Percentiles rank a stretch among this genome's conserved stretches.
phyloP scores from a whole-genome alignment of 2,113 vertebrate species.

The Thunnus maccoyii region DNA sequence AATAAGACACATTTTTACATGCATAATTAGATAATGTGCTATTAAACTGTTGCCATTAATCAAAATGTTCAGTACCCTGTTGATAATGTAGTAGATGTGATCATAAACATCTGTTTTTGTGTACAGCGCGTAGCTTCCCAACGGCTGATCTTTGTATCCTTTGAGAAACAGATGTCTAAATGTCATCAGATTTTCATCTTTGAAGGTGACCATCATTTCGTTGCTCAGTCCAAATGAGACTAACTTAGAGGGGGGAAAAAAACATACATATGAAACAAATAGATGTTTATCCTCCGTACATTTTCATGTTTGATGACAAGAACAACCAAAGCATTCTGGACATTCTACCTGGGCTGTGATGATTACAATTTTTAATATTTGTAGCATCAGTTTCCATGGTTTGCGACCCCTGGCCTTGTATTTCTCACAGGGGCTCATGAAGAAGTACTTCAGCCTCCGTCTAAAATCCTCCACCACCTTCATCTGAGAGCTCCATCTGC shows the following conservation, averaged over 20 bases:
- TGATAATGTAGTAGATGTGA: constrained; percentile 89
- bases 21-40: neutral
- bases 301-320: neutral
- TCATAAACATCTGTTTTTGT: constrained; percentile 90
- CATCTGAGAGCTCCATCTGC: constrained; percentile 48
- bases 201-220: constrained; percentile 97
- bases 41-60: neutral
- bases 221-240: constrained; percentile 97
- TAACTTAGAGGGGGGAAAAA: constrained; percentile 81
- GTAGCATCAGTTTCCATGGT: constrained; percentile 94
- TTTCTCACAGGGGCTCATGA: constrained; percentile 98
- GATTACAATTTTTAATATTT: constrained; percentile 93
- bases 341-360: constrained; percentile 91
- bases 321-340: neutral
- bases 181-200: constrained; percentile 92
- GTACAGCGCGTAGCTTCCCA: constrained; percentile 89
- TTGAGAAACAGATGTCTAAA: constrained; percentile 96
- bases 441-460: constrained; percentile 94
- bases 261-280: neutral
- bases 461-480: constrained; percentile 90
- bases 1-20: neutral
- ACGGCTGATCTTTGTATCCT: constrained; percentile 87
- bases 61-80: constrained; percentile 81
- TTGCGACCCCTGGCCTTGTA: constrained; percentile 93
- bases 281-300: neutral